Percentiles rank a stretch among this genome's conserved stretches.
Evolutionary conservation across 1,140 invertebrate species (phyloP).

Genomic region (Himalopsyche phryganea): DNA sequence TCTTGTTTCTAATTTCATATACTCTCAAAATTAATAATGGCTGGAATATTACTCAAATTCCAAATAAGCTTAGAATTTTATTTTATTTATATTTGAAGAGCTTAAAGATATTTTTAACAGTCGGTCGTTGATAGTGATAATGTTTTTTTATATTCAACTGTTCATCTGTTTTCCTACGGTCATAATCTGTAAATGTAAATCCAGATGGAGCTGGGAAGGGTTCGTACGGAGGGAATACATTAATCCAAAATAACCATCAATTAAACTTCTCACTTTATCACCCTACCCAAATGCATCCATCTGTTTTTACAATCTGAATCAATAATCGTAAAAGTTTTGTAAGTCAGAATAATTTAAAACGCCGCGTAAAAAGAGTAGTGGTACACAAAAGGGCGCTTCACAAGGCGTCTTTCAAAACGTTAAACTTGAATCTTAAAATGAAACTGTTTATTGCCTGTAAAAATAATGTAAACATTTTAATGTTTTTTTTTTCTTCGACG

Average conservation of each 20-base stretch:
- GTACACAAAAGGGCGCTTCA: not conserved
- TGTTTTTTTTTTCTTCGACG: slow-evolving; percentile 5
- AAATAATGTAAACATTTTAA: not conserved
- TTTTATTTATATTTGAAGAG: no score
- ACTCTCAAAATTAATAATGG: no score
- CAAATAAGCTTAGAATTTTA: no score
- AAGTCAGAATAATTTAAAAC: slow-evolving; percentile 2
- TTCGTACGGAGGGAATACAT: slow-evolving; percentile 1
- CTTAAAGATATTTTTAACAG: no score
- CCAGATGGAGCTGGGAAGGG: slow-evolving; percentile 5
- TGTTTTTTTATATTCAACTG: no score
- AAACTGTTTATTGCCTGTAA: slow-evolving; percentile 12
- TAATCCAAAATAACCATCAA: slow-evolving; percentile 20
- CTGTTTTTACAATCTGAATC: slow-evolving; percentile 32
- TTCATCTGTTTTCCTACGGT: no score
- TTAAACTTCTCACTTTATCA: slow-evolving; percentile 22
- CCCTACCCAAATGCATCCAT: slow-evolving; percentile 21
- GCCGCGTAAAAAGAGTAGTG: slow-evolving; percentile 4
- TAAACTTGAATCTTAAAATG: slow-evolving; percentile 10
- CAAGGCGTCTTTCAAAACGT: not conserved
- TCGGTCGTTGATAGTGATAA: no score
- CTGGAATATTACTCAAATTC: no score
- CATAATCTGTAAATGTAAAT: not conserved
- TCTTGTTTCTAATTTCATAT: no score
- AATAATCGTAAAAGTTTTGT: slow-evolving; percentile 14